Conservation (phyloP, 2,113 vertebrate genomes). For the Chaenocephalus aceratus region DNA sequence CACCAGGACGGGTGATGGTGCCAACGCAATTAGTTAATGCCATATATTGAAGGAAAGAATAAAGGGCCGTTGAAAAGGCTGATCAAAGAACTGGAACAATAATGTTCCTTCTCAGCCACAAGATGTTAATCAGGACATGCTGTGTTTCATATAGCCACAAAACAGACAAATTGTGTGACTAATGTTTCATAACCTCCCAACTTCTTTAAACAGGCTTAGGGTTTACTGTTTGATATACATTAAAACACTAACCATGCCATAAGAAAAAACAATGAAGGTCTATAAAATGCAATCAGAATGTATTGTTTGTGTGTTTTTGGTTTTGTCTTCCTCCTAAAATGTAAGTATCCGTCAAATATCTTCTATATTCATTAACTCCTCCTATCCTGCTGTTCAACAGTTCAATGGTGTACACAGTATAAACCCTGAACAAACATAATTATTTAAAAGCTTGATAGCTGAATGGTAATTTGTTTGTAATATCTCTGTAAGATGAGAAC, state of each 20-base stretch:
- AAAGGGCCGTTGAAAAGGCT: constrained; percentile 1
- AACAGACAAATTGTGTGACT: neutral
- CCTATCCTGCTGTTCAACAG: constrained; percentile 3
- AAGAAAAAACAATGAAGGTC: neutral
- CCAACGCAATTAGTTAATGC: constrained; percentile 35
- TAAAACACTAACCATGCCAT: neutral
- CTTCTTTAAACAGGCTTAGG: neutral
- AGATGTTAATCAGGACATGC: constrained; percentile 17
- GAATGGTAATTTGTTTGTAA: constrained; percentile 14
- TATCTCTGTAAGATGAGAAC: constrained; percentile 26
- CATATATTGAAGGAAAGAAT: constrained; percentile 45
- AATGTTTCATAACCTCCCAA: neutral
- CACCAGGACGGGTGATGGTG: constrained; percentile 3
- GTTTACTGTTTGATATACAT: too few relatives aligned
- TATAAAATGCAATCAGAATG: neutral
- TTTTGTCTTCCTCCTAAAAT: constrained; percentile 14
- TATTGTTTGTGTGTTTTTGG: neutral
- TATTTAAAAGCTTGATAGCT: constrained; percentile 12
- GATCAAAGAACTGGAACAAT: constrained; percentile 27
- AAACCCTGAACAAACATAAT: constrained; percentile 9
- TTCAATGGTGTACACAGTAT: neutral
- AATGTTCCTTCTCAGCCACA: constrained; percentile 10
- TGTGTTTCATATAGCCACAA: constrained; percentile 2
- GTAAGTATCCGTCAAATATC: constrained; percentile 21
- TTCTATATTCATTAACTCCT: neutral